phyloP scores from a whole-genome alignment of 2,797 vertebrate species.

The Ispidina lecontei region DNA sequence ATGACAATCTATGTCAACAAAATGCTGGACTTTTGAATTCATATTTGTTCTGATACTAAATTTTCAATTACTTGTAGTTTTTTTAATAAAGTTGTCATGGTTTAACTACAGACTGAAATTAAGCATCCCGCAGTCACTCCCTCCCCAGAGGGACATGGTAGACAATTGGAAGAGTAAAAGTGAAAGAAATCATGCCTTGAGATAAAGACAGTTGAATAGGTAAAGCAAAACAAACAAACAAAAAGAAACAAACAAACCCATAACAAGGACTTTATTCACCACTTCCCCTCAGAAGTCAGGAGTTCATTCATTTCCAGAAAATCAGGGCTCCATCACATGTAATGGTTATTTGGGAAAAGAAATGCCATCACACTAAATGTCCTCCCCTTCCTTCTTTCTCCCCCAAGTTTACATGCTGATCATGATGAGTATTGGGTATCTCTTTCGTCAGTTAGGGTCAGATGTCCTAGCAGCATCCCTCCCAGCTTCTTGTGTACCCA shows the following conservation, averaged over 20 bases:
- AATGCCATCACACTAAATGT: neutral
- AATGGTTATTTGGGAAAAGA: neutral
- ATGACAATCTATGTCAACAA: neutral
- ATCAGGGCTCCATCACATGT: fast-evolving
- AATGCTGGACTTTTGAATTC: neutral
- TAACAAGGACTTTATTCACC: neutral
- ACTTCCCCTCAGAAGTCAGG: neutral
- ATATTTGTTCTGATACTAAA: neutral
- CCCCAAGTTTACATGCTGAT: neutral
- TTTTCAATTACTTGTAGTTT: neutral
- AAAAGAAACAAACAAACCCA: neutral
- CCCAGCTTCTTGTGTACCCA: neutral
- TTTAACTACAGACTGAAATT: neutral
- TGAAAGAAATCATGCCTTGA: neutral
- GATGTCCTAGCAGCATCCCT: neutral
- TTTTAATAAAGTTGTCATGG: neutral
- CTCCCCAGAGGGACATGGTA: fast-evolving
- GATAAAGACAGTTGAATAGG: neutral
- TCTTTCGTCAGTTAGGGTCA: fast-evolving
- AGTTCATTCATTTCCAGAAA: neutral
- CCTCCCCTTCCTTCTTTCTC: neutral
- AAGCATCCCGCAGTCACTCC: neutral
- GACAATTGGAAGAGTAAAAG: neutral
- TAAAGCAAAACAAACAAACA: neutral
- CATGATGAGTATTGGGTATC: too few species aligned